These are phyloP conservation scores for Mobula birostris DNA, from an alignment of 2,113 vertebrate species.

Conservation along the genomic window DNA sequence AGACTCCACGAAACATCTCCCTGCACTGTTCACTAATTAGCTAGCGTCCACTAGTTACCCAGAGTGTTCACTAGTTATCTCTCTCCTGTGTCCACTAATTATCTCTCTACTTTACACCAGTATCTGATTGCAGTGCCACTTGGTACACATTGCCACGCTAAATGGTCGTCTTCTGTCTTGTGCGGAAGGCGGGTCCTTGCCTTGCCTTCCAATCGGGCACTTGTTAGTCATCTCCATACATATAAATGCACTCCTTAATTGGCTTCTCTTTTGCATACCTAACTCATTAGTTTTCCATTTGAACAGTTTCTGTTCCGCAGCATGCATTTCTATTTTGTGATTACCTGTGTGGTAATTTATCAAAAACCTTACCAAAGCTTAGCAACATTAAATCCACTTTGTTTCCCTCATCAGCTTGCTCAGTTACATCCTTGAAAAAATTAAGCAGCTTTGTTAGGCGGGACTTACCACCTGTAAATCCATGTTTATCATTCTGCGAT, in stretches of 20 bases:
- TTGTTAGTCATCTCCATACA: no score
- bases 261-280: neutral
- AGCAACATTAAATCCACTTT: neutral
- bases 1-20: neutral
- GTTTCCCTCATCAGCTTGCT: neutral
- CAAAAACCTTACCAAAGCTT: neutral
- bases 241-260: neutral
- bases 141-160: no score
- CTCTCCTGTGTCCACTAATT: neutral
- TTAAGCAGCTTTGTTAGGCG: neutral
- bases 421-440: neutral
- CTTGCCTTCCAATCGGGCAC: neutral
- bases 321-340: neutral
- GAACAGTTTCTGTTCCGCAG: neutral
- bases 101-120: neutral
- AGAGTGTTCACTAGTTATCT: neutral
- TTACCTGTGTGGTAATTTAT: neutral
- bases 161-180: no score
- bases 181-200: no score
- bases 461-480: neutral
- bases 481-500: neutral
- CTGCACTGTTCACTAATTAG: neutral
- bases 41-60: no score
- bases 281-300: slow-evolving; percentile 12
- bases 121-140: neutral